phyloP scores from a whole-genome alignment of 2,113 vertebrate genomes.

The Ciconia maguari region DNA sequence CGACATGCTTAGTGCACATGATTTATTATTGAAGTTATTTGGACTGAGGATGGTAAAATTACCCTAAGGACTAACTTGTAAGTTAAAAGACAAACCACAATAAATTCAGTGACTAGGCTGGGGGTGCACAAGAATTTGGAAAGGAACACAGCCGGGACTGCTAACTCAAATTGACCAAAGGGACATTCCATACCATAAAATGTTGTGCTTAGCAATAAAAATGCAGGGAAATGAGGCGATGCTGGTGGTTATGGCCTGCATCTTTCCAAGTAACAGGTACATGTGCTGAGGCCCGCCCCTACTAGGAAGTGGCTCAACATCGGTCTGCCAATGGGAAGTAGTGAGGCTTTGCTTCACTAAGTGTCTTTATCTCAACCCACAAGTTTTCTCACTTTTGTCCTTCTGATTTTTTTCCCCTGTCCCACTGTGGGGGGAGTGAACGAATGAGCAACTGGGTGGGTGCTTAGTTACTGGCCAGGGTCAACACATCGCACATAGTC shows the following conservation, averaged over 20 bases:
- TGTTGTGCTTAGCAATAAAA: neutral
- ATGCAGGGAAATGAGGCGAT: neutral
- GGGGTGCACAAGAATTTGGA: neutral
- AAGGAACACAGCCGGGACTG: neutral
- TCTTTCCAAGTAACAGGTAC: neutral
- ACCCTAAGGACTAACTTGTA: neutral
- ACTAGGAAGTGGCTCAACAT: neutral
- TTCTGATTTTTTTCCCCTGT: neutral
- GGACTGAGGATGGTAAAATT: neutral
- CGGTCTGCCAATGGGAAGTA: neutral
- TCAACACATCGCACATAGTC: neutral
- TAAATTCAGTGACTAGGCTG: neutral
- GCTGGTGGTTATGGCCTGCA: neutral
- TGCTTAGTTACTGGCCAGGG: neutral
- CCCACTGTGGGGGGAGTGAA: accelerated
- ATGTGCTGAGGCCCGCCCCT: neutral
- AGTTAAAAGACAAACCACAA: neutral
- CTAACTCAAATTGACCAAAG: neutral
- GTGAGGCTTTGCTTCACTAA: neutral
- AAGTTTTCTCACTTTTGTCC: neutral
- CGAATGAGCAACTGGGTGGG: neutral
- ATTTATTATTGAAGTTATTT: neutral
- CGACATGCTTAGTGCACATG: accelerated
- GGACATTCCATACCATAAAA: neutral
- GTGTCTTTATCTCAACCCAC: neutral